These are phyloP conservation scores for Vulpes lagopus DNA, from an alignment of 2,113 vertebrate species.

Conservation along the genomic window DNA sequence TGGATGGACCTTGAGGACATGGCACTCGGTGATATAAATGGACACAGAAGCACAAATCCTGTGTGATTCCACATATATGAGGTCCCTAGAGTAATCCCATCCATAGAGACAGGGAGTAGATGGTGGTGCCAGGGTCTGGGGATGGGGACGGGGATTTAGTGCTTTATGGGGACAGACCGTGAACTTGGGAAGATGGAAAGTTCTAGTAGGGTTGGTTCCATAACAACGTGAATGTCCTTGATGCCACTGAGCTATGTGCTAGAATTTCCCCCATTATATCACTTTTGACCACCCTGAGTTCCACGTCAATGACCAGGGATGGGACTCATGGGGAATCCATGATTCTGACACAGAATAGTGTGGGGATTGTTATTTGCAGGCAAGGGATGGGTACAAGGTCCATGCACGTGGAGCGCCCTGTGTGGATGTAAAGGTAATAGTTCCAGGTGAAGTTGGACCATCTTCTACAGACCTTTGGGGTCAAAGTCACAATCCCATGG, in stretches of 20 bases:
- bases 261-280: neutral
- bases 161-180: neutral
- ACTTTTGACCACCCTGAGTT: neutral
- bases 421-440: neutral
- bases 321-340: neutral
- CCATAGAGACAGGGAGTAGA: neutral
- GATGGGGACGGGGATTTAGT: neutral
- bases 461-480: too few relatives aligned
- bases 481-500: too few relatives aligned
- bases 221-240: neutral
- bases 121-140: neutral
- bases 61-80: neutral
- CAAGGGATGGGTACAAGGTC: neutral
- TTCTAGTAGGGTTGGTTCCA: neutral
- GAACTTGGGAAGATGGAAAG: neutral
- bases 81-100: neutral
- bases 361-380: neutral
- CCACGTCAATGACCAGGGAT: rapidly evolving
- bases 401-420: rapidly evolving
- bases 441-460: rapidly evolving
- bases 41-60: neutral
- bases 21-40: neutral
- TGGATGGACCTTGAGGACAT: neutral
- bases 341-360: too few relatives aligned
- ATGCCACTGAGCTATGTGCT: neutral